Conservation (phyloP, 2,113 vertebrate genomes). For the Rhagologus leucostigma region DNA sequence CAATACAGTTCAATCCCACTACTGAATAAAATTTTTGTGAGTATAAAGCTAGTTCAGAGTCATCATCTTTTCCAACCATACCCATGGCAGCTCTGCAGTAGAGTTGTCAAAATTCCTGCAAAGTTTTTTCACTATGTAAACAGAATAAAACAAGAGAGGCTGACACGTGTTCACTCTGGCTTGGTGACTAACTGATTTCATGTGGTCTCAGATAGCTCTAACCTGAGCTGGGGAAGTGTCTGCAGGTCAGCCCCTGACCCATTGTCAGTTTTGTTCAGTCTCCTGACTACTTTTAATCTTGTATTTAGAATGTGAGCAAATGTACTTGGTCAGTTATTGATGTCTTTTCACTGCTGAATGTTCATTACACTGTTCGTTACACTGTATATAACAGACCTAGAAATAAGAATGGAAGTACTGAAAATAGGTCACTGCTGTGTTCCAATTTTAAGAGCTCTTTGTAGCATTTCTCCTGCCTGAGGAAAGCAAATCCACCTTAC, state of each 20-base stretch:
- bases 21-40: background rate
- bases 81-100: background rate
- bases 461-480: background rate
- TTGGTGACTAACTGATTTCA: background rate
- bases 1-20: background rate
- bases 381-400: background rate
- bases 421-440: background rate
- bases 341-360: background rate
- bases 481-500: background rate
- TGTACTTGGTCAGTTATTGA: background rate
- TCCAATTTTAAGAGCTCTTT: background rate
- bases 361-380: conserved; percentile 21
- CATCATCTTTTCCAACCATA: background rate
- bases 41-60: background rate
- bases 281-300: background rate
- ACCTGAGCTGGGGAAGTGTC: background rate
- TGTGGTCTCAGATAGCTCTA: background rate
- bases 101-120: background rate
- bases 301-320: background rate
- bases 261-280: background rate
- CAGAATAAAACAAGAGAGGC: background rate
- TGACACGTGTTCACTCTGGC: rapidly evolving
- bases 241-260: background rate
- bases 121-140: background rate
- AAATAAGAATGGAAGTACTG: background rate